phyloP scores from a whole-genome alignment of 1,140 invertebrate genomes.

The Sycophaga agraensis region DNA sequence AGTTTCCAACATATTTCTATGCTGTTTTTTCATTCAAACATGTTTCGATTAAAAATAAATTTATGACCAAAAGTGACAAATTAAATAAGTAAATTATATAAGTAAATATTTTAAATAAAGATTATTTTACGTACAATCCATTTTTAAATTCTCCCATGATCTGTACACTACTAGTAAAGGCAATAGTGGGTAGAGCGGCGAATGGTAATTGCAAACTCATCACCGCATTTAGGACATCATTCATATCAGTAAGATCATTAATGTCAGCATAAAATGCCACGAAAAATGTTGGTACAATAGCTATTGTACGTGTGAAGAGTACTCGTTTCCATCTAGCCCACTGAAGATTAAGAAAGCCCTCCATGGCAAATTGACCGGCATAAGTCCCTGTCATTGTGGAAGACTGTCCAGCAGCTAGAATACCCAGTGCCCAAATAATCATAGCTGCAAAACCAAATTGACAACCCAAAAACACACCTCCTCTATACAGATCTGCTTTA shows the following conservation, averaged over 20 bases:
- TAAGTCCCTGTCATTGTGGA: slow-evolving; percentile 88
- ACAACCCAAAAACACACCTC: slow-evolving; percentile 83
- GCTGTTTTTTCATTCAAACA: too few species aligned
- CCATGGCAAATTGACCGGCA: slow-evolving; percentile 77
- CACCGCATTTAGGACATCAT: slow-evolving; percentile 87
- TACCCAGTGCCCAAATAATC: slow-evolving; percentile 89
- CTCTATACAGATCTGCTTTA: slow-evolving; percentile 80
- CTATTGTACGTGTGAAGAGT: slow-evolving; percentile 81
- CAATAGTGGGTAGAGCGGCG: slow-evolving; percentile 82
- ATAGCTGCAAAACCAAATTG: slow-evolving; percentile 77
- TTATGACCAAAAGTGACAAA: background rate
- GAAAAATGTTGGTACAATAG: slow-evolving; percentile 86
- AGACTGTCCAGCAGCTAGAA: slow-evolving; percentile 86
- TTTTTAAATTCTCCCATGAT: slow-evolving; percentile 87
- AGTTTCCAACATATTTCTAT: too few species aligned
- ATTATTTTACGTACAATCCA: slow-evolving; percentile 67
- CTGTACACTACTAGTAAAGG: slow-evolving; percentile 77
- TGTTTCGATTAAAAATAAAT: too few species aligned
- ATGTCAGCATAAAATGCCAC: slow-evolving; percentile 76
- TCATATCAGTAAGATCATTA: slow-evolving; percentile 77
- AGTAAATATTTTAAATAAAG: background rate
- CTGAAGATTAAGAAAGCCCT: slow-evolving; percentile 86
- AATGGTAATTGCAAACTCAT: slow-evolving; percentile 86
- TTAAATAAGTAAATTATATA: slow-evolving; percentile 4
- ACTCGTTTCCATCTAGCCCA: slow-evolving; percentile 90